Evolutionary conservation across 2,113 vertebrate species (phyloP), one percentile per base, ranked within the genome.

Genomic region (Corvus cornix): DNA sequence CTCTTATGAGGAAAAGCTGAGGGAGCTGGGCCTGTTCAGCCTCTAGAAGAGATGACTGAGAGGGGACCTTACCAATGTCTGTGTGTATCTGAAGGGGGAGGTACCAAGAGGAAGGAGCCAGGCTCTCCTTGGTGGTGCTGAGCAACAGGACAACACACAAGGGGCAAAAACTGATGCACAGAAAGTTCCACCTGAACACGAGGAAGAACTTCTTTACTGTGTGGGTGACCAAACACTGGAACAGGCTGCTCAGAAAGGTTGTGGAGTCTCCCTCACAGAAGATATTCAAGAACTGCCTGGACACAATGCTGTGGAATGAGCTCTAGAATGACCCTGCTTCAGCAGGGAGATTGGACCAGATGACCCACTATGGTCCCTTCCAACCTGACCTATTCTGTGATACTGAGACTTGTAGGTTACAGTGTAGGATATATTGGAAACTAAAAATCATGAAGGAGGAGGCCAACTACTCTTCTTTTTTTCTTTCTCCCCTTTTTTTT

Each of bases 401-500:
- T 48, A 55, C n/a, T n/a, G 28, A 78, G 26, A 41, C 21, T 78
- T 70, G 7, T 8, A 43, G 7, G 31, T 52, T 48, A 64, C 35
- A 59, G 17, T 43, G 18, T 46, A 62, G 11, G 21, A 69, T 60
- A 26, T 44, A 8, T 4, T 49, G 17, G 59, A 83, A 79, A 92
- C 10, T 26, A 35, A 76, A 75, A 55, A 19, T 23, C 12, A 39
- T 17, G 41, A 90, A 86, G 39, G 8, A 92, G 8, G 13, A 46
- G 11, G 17, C 28, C 33, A 75, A 52, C 10, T 69, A 39, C 12
- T 53, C 18, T 69, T 39, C 10, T 8, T 37, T 60, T 41, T 31
- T 30, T 26, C 19, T 7, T 6, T 18, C 3, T 1, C 0, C 9
- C 5, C 1, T 1, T 3, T 5, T 24, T 21, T n/a, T 31, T 74